Evolutionary conservation across 2,113 vertebrate species (phyloP), one percentile per base, ranked within the genome.

Genomic region (Hucho hucho): DNA sequence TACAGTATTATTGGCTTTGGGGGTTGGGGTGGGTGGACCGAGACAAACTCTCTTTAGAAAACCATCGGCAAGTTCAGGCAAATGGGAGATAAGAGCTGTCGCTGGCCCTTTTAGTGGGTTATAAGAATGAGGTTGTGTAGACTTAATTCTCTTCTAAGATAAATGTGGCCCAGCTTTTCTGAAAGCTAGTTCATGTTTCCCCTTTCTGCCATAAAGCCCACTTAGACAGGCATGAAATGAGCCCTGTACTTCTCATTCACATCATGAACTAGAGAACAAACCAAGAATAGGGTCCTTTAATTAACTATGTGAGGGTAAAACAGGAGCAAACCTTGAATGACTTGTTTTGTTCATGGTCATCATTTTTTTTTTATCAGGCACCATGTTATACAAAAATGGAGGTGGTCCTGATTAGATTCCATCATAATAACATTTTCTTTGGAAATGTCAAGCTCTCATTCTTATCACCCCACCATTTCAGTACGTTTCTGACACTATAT

Each of bases 251-350:
- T 86, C 84, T 87, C 85, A 89, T 85, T 90, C 84, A 88, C 87
- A 84, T 76, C 86, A 86, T 79, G 81, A 91, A 86, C 89, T 89
- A 86, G 81, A 87, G 77, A 83, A 84, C 85, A 93, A 91, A 90
- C 85, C 85, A 80, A 90, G 86, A 88, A 89, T 88, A 88, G 77
- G 76, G 78, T 77, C 53, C 87, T 84, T 85, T 91, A 90, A 91
- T 92, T 90, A 90, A 89, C 88, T 86, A 89, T 16, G 66, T 74
- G 72, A 78, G 79, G 20, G 79, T 76, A 78, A 81, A 87, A 86
- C 78, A 74, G 79, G 72, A 81, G 76, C 43, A 26, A 75, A 70
- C 47, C 20, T 20, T 79, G 78, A 82, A 83, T 74, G 81, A 85
- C 70, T 78, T 64, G 58, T 43, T 79, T 68, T 58, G 70, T 79